These are phyloP conservation scores for Limnephilus lunatus DNA, from an alignment of 2,888 invertebrate species.

Conservation along the genomic window DNA sequence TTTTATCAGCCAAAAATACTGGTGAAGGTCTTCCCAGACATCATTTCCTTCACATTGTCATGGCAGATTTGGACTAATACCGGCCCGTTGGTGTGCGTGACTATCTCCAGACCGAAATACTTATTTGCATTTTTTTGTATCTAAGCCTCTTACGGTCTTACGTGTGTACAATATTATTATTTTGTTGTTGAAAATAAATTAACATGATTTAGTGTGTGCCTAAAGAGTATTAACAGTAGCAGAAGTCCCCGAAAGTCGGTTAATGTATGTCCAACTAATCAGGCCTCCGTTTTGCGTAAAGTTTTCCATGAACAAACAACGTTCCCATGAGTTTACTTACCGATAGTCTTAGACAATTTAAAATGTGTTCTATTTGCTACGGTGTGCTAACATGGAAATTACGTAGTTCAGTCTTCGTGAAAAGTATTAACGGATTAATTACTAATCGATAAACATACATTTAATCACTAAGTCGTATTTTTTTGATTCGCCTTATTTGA, in stretches of 20 bases:
- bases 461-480: not conserved
- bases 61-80: not conserved
- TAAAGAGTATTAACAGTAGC: not conserved
- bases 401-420: not conserved
- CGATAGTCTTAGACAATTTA: not conserved
- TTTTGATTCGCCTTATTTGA: not conserved
- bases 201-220: not conserved
- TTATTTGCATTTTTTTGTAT: not conserved
- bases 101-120: not conserved
- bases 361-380: conserved; percentile 6
- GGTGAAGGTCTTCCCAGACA: not conserved
- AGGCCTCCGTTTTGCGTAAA: not conserved
- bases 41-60: not conserved
- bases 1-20: not conserved
- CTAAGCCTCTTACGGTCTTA: not conserved
- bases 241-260: not conserved
- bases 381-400: not conserved
- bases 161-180: not conserved
- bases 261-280: conserved; percentile 13
- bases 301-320: conserved; percentile 17
- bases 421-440: not conserved
- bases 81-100: not conserved
- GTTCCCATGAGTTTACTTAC: not conserved
- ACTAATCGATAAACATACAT: not conserved
- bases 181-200: not conserved